Evolutionary conservation across 53 echinoderm and acorn worm species (phyloP), one percentile per base, ranked within the genome.

Genomic region (Arbacia lixula): DNA sequence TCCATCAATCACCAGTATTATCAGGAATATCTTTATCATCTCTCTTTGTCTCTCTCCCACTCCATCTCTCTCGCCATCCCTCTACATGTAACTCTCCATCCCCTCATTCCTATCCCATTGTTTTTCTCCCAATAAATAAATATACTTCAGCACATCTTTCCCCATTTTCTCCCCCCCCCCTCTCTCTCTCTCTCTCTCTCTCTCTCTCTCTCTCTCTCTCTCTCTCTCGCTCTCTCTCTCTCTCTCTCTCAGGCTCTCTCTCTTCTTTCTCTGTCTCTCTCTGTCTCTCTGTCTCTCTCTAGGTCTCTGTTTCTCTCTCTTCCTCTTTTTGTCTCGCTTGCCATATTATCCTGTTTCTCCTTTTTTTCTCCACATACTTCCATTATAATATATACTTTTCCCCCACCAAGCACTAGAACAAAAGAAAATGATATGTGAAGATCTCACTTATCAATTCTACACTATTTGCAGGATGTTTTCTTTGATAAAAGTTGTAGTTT

Each of bases 1-100:
- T n/a, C 16, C 74, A 74, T 74, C 74, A 74, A 74, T 74, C 74
- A 74, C 21, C 21, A 11, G n/a, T 16, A 50, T 53, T n/a, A 74
- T 74, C 53, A 53, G 29, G 33, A 5, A 50, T 14, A 17, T 69
- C 69, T 43, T 29, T 42, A 40, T 69, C 69, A 27, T 2, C 69
- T 69, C 40, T 43, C 28, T 42, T 42, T 69, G 41, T 69, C 69
- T 69, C 57, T 57, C 57, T 25, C 57, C 12, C 20, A 0, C 20
- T n/a, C 20, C 57, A 6, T 57, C 57, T 57, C 20, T 57, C 57
- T 57, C 3, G n/a, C 57, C 25, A 12, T 16, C 26, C 69, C 34
- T 57, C 57, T 57, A 57, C 20, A 1, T 57, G 6, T n/a, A 57
- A 0, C 57, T 12, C 0, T 19, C 62, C 62, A 11, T 33, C 26